These are phyloP conservation scores for Calidris pugnax DNA, from an alignment of 2,113 vertebrate species.

Conservation along the genomic window DNA sequence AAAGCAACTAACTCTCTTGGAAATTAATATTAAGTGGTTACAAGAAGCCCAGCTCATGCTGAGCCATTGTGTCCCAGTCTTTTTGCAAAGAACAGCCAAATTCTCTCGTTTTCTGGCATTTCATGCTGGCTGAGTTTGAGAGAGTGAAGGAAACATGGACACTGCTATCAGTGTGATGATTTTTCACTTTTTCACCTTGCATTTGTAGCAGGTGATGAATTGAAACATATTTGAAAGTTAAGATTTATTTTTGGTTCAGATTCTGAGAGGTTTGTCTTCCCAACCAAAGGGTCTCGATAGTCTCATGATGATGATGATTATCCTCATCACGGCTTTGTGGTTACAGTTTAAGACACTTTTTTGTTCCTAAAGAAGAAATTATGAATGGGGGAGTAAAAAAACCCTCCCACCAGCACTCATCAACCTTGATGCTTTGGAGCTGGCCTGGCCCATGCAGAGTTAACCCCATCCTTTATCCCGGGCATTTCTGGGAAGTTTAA, in stretches of 20 bases:
- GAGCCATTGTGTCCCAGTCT: rapidly evolving
- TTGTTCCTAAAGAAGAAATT: not conserved
- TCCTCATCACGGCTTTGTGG: not conserved
- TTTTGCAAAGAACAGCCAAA: not conserved
- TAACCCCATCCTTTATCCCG: not conserved
- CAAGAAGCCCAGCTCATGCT: not conserved
- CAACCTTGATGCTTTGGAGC: not conserved
- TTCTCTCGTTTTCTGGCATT: not conserved
- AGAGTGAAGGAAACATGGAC: not conserved
- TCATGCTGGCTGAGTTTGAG: not conserved
- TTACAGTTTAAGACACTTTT: not conserved
- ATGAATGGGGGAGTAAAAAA: not conserved
- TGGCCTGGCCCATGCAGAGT: not conserved
- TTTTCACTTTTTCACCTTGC: not conserved
- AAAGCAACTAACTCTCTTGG: not conserved
- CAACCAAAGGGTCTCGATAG: no score
- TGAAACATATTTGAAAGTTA: not conserved
- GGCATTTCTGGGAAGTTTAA: not conserved
- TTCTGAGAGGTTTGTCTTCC: not conserved
- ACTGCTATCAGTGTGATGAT: not conserved
- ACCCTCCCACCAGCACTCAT: not conserved
- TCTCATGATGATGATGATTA: not conserved
- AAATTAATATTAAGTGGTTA: not conserved
- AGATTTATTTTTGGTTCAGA: not conserved
- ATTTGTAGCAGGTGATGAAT: not conserved